Percentiles rank a stretch among this genome's conserved stretches.
These are phyloP conservation scores for Drosophila punjabiensis DNA, from an alignment of 1,140 invertebrate genomes.

Conservation along the genomic window DNA sequence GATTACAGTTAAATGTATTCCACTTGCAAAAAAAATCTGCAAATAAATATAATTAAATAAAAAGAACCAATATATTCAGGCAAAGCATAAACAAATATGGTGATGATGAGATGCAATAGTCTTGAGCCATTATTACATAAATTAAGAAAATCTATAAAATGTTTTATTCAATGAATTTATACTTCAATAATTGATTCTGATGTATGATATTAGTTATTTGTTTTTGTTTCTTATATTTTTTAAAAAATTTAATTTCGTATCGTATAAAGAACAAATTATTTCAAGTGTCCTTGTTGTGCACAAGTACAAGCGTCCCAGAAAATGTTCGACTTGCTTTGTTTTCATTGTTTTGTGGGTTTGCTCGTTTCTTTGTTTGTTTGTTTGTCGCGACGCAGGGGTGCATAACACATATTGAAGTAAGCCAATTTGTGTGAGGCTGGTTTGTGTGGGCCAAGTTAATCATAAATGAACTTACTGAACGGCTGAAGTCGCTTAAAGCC, in stretches of 20 bases:
- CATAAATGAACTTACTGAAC: conserved; percentile 27
- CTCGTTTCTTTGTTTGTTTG: conserved; percentile 39
- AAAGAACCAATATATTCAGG: not conserved
- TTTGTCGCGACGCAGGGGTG: conserved; percentile 28
- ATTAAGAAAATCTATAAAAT: not conserved
- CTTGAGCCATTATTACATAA: not conserved
- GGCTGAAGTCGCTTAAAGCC: not conserved
- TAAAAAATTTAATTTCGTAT: no score
- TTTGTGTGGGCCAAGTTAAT: conserved; percentile 40
- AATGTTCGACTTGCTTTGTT: conserved; percentile 42
- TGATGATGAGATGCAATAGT: not conserved
- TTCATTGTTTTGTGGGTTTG: conserved; percentile 24
- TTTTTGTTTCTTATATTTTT: not conserved
- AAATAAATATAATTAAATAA: not conserved
- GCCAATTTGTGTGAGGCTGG: conserved; percentile 52
- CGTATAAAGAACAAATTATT: no score
- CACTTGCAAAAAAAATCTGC: conserved; percentile 1
- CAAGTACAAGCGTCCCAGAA: conserved; percentile 53
- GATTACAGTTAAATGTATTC: conserved; percentile 32
- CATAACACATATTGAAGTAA: conserved; percentile 63
- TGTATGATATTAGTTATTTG: not conserved
- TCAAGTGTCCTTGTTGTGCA: conserved; percentile 14
- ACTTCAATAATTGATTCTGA: not conserved
- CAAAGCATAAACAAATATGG: not conserved
- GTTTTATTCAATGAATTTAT: not conserved